Evolutionary conservation across 2,113 vertebrate species (phyloP).

Genomic region (Lepus europaeus): DNA sequence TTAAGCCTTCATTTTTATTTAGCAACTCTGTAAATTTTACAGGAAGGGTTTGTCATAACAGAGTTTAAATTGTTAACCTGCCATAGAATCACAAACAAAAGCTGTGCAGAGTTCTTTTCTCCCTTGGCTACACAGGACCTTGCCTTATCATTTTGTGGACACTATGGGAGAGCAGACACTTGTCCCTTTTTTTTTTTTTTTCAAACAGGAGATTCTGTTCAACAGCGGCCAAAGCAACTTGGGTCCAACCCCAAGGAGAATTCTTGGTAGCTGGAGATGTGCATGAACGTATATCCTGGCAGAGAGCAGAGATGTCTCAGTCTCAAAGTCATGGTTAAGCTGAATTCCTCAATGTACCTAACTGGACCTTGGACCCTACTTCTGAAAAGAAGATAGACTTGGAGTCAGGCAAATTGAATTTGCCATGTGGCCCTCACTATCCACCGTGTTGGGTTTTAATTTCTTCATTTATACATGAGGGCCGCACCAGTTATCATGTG

Average conservation of each 20-base stretch:
- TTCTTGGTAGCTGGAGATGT: neutral
- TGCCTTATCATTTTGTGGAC: neutral
- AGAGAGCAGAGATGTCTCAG: neutral
- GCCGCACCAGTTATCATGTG: neutral
- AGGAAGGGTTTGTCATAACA: conserved; percentile 59
- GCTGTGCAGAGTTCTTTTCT: neutral
- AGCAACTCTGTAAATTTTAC: conserved; percentile 66
- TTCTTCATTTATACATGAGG: conserved; percentile 14
- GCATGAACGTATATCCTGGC: neutral
- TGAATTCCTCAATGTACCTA: neutral
- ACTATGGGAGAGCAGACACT: neutral
- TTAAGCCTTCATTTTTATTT: conserved; percentile 74
- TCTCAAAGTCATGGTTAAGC: neutral
- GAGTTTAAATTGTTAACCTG: conserved; percentile 59
- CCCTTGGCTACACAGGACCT: neutral
- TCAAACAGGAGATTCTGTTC: neutral
- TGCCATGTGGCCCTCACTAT: neutral
- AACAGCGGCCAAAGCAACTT: neutral
- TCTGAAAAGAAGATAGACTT: neutral
- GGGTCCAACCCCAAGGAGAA: neutral
- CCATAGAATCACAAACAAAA: conserved; percentile 61
- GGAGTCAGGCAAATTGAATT: neutral
- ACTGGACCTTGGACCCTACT: neutral
- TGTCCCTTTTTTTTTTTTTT: neutral
- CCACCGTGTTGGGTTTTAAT: neutral